phyloP scores from a whole-genome alignment of 1,140 invertebrate species.

The Leucophenga varia region DNA sequence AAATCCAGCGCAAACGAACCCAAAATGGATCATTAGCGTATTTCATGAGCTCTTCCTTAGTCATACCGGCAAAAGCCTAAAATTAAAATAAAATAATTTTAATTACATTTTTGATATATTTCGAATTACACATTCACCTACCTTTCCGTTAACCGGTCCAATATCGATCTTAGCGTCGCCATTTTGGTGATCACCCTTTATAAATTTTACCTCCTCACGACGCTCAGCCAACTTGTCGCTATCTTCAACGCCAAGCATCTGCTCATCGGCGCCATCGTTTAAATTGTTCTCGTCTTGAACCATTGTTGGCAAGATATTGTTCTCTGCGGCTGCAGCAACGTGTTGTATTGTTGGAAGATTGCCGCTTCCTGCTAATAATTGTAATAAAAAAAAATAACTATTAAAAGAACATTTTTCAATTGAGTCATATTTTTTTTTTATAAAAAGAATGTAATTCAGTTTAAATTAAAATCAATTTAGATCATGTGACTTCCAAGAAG shows the following conservation, averaged over 20 bases:
- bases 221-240: conserved; percentile 61
- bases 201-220: conserved; percentile 70
- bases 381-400: too few species aligned
- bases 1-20: conserved; percentile 79
- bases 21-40: conserved; percentile 91
- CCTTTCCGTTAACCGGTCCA: conserved; percentile 62
- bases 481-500: too few species aligned
- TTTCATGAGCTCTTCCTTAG: conserved; percentile 89
- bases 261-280: conserved; percentile 66
- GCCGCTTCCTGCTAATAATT: too few species aligned
- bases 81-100: conserved; percentile 1
- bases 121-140: conserved; percentile 34
- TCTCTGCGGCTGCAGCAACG: too few species aligned
- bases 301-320: conserved; percentile 31
- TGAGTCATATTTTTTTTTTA: too few species aligned
- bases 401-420: too few species aligned
- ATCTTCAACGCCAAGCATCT: conserved; percentile 66
- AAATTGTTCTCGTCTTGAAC: conserved; percentile 40
- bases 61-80: conserved; percentile 75
- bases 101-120: conserved; percentile 1
- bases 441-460: too few species aligned
- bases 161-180: conserved; percentile 87
- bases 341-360: too few species aligned
- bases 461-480: too few species aligned
- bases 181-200: conserved; percentile 70